Base-by-base conservation (phyloP, 2,888 invertebrate genomes). In the Agriopis marginaria region DNA sequence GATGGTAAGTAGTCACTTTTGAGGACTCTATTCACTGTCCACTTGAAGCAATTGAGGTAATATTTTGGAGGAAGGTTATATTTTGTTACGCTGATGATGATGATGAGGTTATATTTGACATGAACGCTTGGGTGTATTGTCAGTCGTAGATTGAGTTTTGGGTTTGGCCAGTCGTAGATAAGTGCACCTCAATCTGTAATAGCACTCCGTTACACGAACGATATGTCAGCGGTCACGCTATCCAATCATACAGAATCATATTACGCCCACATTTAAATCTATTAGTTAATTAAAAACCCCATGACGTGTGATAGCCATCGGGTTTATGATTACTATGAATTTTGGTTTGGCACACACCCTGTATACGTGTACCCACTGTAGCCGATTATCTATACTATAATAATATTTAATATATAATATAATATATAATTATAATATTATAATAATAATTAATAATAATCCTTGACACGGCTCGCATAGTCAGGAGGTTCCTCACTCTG, bases 201-300 rank as follows among this genome's bases (percentile, higher is more conserved):
- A 71, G 50, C 44, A 66, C 51, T 60, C 23, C 39, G 17, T 53
- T 58, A 62, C 61, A 59, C 49, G 47, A 55, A 61, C 62, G 50
- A 60, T 59, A 63, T 55, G 60, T 60, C 60, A 60, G 14, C 32
- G 40, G 71, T 72, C 71, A 72, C 63, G 71, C 73, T 67, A 62
- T 62, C 64, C 61, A 11, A 54, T 63, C 50, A 68, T 50, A 58
- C 14, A 58, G 63, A 72, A 73, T 69, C 63, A 65, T 59, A 72
- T 55, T 62, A 62, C 44, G 32, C 23, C 50, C 63, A 68, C 88
- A 87, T 87, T 86, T 87, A 86, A 88, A 89, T 87, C 89, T 87
- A 89, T 90, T 89, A 89, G 74, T 70, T 84, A 89, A 87, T 89
- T 85, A 89, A 87, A 84, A 80, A 67, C 84, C 82, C 83, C 79